phyloP scores from a whole-genome alignment of 2,113 vertebrate genomes.

The Mohoua ochrocephala region DNA sequence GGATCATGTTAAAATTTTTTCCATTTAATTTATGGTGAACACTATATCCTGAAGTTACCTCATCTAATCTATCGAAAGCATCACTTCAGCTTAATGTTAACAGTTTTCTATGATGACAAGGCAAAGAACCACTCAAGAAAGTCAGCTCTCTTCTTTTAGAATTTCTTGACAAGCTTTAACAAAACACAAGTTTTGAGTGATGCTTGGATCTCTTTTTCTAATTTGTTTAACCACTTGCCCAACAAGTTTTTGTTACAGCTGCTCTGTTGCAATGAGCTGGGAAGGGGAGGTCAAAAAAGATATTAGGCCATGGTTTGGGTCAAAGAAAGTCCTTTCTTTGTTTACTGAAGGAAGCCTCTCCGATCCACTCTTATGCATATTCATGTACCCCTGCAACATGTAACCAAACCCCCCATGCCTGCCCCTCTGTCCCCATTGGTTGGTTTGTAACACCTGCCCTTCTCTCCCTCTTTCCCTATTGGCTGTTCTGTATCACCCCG shows the following conservation, averaged over 20 bases:
- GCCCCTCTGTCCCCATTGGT: too few relatives aligned
- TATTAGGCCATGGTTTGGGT: too few relatives aligned
- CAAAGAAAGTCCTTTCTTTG: too few relatives aligned
- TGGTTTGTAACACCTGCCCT: too few relatives aligned
- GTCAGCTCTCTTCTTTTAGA: not conserved
- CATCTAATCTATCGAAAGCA: not conserved
- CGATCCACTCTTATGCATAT: too few relatives aligned
- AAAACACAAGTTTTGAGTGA: not conserved
- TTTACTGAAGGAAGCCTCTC: too few relatives aligned
- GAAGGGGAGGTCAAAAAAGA: too few relatives aligned
- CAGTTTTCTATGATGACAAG: not conserved
- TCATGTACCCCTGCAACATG: too few relatives aligned
- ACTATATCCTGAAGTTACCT: not conserved
- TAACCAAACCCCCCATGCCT: too few relatives aligned
- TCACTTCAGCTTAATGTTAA: not conserved
- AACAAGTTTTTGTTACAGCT: not conserved
- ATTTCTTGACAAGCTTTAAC: not conserved
- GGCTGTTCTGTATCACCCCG: too few relatives aligned
- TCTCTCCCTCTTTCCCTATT: too few relatives aligned
- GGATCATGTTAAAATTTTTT: not conserved
- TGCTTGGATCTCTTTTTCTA: not conserved
- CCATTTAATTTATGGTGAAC: not conserved
- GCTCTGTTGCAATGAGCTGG: too few relatives aligned
- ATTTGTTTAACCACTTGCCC: not conserved
- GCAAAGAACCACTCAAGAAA: not conserved